Percentiles rank a stretch among this genome's conserved stretches.
Conservation (phyloP, 2,797 vertebrate genomes). For the Crenichthys baileyi region DNA sequence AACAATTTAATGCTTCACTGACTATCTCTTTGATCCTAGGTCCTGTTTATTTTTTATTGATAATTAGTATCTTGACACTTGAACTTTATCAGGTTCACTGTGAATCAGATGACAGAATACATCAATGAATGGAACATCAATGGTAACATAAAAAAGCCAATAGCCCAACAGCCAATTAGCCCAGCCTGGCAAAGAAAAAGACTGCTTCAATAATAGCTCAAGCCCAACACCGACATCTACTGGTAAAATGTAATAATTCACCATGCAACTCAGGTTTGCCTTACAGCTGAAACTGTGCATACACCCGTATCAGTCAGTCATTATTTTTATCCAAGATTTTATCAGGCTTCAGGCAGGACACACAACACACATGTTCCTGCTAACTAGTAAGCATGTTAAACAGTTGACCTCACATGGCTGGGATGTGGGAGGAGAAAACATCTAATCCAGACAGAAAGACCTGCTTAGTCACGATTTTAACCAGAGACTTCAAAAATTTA, state of each 20-base stretch:
- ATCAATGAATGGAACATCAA: not conserved
- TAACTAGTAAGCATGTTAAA: too few species aligned
- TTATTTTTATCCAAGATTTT: not conserved
- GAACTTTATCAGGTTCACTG: too few species aligned
- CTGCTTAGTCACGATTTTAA: too few species aligned
- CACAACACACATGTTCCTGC: too few species aligned
- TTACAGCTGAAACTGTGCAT: not conserved
- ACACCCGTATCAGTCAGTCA: not conserved
- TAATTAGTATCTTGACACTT: not conserved
- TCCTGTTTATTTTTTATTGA: not conserved
- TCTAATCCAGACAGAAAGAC: too few species aligned
- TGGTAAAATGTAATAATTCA: not conserved
- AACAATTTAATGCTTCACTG: not conserved
- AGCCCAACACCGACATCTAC: conserved; percentile 4
- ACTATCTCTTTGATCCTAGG: not conserved
- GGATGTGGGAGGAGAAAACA: too few species aligned
- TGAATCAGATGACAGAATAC: too few species aligned
- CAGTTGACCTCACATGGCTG: too few species aligned
- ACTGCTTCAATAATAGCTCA: not conserved
- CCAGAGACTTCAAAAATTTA: too few species aligned
- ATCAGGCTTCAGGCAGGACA: not conserved
- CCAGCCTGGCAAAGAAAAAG: not conserved
- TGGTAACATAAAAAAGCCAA: not conserved
- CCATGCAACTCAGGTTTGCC: not conserved
- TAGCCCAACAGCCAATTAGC: not conserved